Percentiles rank a stretch among this genome's conserved stretches.
phyloP scores from a whole-genome alignment of 2,888 invertebrate species.

The Epirrita christyi region DNA sequence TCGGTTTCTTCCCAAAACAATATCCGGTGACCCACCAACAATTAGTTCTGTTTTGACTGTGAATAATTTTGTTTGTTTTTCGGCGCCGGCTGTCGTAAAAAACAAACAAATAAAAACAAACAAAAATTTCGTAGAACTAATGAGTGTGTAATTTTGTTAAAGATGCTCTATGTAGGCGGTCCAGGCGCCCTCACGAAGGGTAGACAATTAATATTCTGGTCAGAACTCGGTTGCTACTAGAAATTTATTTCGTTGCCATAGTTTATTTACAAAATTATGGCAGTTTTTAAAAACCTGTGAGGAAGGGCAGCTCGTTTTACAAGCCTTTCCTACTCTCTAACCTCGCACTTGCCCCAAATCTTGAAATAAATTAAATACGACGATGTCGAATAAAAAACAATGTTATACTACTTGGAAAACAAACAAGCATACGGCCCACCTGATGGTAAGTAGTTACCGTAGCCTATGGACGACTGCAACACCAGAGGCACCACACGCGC shows the following conservation, averaged over 20 bases:
- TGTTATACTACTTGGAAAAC: too few relatives aligned
- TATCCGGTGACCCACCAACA: constrained; percentile 61
- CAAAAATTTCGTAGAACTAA: constrained; percentile 77
- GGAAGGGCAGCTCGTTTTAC: too few relatives aligned
- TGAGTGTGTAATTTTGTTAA: constrained; percentile 80
- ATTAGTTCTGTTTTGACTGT: constrained; percentile 65
- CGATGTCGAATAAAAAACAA: too few relatives aligned
- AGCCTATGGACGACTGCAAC: too few relatives aligned
- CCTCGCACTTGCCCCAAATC: too few relatives aligned
- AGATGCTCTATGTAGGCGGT: constrained; percentile 75
- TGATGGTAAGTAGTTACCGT: too few relatives aligned
- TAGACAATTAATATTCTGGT: constrained; percentile 60
- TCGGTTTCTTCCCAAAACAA: constrained; percentile 49
- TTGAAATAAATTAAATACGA: too few relatives aligned
- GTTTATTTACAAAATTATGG: too few relatives aligned
- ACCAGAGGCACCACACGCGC: too few relatives aligned
- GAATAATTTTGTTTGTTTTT: constrained; percentile 77
- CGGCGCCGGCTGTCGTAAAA: constrained; percentile 71
- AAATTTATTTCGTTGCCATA: constrained; percentile 28
- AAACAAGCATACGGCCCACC: too few relatives aligned
- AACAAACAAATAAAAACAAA: constrained; percentile 74
- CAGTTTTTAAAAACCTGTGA: too few relatives aligned
- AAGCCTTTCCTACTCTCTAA: too few relatives aligned
- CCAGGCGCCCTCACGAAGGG: constrained; percentile 43
- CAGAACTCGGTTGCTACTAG: constrained; percentile 33